Percentiles rank a stretch among this genome's conserved stretches.
These are phyloP conservation scores for Sicus ferrugineus DNA, from an alignment of 2,888 invertebrate genomes.

Conservation along the genomic window DNA sequence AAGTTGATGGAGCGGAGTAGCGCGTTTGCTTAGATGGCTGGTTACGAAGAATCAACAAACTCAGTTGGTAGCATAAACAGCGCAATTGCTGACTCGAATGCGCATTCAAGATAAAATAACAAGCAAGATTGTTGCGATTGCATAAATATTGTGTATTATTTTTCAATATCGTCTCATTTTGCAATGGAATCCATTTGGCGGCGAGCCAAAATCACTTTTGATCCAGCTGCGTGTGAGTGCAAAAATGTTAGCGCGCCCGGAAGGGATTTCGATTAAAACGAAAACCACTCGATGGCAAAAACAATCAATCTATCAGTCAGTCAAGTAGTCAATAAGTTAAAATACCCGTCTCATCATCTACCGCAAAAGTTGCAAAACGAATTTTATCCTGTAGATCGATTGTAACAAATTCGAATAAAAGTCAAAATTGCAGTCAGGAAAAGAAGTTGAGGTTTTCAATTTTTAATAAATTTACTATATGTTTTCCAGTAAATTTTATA, in stretches of 20 bases:
- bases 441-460: too few relatives aligned
- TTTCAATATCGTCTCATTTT: background rate
- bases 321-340: background rate
- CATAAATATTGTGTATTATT: background rate
- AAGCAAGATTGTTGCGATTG: too few relatives aligned
- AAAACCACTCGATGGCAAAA: conserved; percentile 8
- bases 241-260: background rate
- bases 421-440: too few relatives aligned
- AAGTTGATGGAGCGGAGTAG: background rate
- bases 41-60: background rate
- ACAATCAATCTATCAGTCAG: conserved; percentile 6
- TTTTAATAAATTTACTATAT: too few relatives aligned
- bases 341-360: too few relatives aligned
- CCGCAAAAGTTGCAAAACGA: too few relatives aligned
- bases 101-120: background rate
- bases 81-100: background rate
- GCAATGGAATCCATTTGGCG: conserved; percentile 35
- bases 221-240: conserved; percentile 6
- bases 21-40: background rate
- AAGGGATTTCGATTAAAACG: background rate
- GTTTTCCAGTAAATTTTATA: too few relatives aligned
- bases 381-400: too few relatives aligned
- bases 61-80: background rate
- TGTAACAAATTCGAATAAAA: too few relatives aligned
- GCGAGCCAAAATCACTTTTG: conserved; percentile 42